Base-by-base conservation (phyloP, 2,888 invertebrate genomes). In the Girardia tigrina region DNA sequence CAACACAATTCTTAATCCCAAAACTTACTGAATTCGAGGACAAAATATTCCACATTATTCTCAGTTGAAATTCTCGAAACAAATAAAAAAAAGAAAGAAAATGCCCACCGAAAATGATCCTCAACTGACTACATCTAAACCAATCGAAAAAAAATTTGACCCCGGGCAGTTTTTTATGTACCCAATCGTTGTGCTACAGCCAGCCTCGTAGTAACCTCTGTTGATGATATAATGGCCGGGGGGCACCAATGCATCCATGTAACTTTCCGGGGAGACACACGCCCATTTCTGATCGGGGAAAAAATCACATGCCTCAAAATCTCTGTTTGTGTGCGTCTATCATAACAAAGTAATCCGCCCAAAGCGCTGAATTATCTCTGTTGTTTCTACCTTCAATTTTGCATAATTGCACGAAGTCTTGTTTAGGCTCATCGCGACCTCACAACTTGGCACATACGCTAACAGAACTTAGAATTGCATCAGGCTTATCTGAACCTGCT, bases 121-220 rank as follows among this genome's bases (percentile, higher is more conserved):
- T 56, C 56, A 56, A 56, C 56, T 56, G 56, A 56, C 56, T 56
- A 56, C 56, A 56, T 56, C 56, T 56, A 56, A 56, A 56, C 56
- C 56, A 56, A 56, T 56, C 56, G 56, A 56, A 56, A 56, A 56
- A 56, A 56, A 56, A 56, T 56, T 36, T 56, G n/a, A 56, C 56
- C 56, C 23, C 56, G 8, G n/a, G 56, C 56, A 56, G n/a, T 56
- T 56, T 56, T n/a, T 56, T 12, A 56, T 56, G 56, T 56, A 56
- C 56, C 56, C 56, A 56, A 56, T 56, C n/a, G 56, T 56, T 56
- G 56, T 56, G 56, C 56, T 56, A 56, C 2, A 56, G 56, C 56
- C 2, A 56, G 56, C n/a, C 56, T 56, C 6, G 2, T 36, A 36
- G n/a, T 56, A 56, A 56, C 56, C 56, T 56, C 56, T 56, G 56